A percentile compares a stretch with the other conserved stretches of the same genome.
Evolutionary conservation across 2,797 vertebrate species (phyloP).

Genomic region (Loris lydekkerianus): DNA sequence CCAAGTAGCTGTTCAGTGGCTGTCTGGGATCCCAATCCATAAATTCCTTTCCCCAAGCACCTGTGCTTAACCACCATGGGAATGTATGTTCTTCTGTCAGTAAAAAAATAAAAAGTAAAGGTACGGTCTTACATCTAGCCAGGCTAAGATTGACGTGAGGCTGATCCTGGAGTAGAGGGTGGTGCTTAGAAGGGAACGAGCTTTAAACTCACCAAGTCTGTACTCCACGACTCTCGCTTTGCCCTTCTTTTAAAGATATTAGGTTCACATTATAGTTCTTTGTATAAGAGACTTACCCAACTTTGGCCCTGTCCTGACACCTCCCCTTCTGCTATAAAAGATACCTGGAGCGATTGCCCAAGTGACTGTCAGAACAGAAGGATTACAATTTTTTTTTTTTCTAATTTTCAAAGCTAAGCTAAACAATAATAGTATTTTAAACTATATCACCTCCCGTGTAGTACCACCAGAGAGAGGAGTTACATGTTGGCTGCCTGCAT

Average conservation of each 20-base stretch:
- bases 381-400: background rate
- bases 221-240: background rate
- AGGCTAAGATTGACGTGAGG: background rate
- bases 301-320: background rate
- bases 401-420: conserved; percentile 57
- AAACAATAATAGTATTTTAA: conserved; percentile 54
- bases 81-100: background rate
- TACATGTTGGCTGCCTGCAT: background rate
- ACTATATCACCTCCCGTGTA: background rate
- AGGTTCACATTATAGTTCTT: background rate
- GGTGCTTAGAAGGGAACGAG: background rate
- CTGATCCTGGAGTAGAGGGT: background rate
- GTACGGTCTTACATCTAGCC: background rate
- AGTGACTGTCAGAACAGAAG: conserved; percentile 18
- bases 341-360: background rate
- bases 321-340: conserved; percentile 1
- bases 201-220: background rate
- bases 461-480: background rate
- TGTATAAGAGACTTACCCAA: background rate
- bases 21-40: background rate
- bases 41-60: background rate
- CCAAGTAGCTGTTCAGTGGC: background rate
- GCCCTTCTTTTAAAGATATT: background rate
- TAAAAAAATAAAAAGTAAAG: background rate
- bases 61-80: background rate